Percentiles rank a stretch among this genome's conserved stretches.
These are phyloP conservation scores for Mercenaria mercenaria DNA, from an alignment of 1,140 invertebrate genomes.

Conservation along the genomic window DNA sequence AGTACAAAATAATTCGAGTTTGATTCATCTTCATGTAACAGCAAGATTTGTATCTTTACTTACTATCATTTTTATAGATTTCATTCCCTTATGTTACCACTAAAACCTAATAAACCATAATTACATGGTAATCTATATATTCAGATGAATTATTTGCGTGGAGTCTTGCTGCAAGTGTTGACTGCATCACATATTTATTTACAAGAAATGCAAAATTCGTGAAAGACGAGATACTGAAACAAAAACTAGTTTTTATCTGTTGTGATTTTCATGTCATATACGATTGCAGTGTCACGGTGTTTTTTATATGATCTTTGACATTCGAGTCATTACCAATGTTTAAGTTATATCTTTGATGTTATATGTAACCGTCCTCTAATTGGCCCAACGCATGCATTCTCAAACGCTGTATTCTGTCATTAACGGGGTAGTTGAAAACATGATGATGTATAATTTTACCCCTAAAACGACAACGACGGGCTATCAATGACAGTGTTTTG, in stretches of 20 bases:
- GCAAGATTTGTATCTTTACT: background rate
- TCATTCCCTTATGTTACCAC: background rate
- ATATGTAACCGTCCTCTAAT: conserved; percentile 32
- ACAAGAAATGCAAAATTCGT: background rate
- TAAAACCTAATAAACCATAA: background rate
- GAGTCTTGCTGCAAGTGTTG: background rate
- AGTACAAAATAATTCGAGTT: conserved; percentile 21
- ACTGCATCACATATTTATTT: background rate
- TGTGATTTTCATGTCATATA: conserved; percentile 30
- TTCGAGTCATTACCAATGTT: conserved; percentile 37
- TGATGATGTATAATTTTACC: conserved; percentile 32
- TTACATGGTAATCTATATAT: too few relatives aligned
- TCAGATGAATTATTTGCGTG: too few relatives aligned
- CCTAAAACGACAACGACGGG: conserved; percentile 7
- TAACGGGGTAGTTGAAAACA: background rate
- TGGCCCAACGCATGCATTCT: conserved; percentile 35
- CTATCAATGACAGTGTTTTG: conserved; percentile 52
- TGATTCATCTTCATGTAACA: background rate
- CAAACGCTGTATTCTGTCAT: background rate
- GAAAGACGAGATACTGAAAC: background rate
- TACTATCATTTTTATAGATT: conserved; percentile 3
- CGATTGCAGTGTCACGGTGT: background rate
- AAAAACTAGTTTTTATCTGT: background rate
- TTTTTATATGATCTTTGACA: conserved; percentile 30
- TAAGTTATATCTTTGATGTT: conserved; percentile 54